Percentiles rank a stretch among this genome's conserved stretches.
phyloP scores from a whole-genome alignment of 2,888 invertebrate genomes.

The Drosophila demipolita region DNA sequence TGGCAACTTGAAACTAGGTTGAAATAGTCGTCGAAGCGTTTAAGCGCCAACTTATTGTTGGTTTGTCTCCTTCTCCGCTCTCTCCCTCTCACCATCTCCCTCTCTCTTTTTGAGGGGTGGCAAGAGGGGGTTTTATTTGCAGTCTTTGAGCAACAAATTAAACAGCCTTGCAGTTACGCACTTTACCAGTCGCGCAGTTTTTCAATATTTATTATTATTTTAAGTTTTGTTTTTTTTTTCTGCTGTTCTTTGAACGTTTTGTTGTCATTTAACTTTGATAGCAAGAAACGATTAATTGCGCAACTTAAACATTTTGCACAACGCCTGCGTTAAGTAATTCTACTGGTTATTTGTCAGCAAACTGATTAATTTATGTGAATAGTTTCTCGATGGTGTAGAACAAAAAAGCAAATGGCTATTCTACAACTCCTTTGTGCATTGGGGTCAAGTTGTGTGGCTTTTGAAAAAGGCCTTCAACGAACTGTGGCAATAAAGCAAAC shows the following conservation, averaged over 20 bases:
- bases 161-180: conserved; percentile 22
- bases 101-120: background rate
- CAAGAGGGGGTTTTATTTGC: background rate
- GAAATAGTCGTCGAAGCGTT: conserved; percentile 35
- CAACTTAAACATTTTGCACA: conserved; percentile 48
- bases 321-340: conserved; percentile 67
- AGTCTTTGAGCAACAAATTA: conserved; percentile 1
- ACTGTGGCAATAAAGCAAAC: background rate
- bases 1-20: conserved; percentile 63
- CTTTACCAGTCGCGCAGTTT: conserved; percentile 38
- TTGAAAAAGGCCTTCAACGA: conserved; percentile 19
- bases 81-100: conserved; percentile 6
- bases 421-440: conserved; percentile 18
- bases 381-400: conserved; percentile 2
- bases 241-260: conserved; percentile 44
- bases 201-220: conserved; percentile 10
- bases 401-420: conserved; percentile 8
- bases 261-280: conserved; percentile 48
- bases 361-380: conserved; percentile 73
- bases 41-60: conserved; percentile 36
- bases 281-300: conserved; percentile 72
- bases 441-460: conserved; percentile 28
- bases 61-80: background rate
- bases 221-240: background rate
- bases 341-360: conserved; percentile 72